Conservation (phyloP, 2,888 invertebrate genomes). For the Hyles lineata region DNA sequence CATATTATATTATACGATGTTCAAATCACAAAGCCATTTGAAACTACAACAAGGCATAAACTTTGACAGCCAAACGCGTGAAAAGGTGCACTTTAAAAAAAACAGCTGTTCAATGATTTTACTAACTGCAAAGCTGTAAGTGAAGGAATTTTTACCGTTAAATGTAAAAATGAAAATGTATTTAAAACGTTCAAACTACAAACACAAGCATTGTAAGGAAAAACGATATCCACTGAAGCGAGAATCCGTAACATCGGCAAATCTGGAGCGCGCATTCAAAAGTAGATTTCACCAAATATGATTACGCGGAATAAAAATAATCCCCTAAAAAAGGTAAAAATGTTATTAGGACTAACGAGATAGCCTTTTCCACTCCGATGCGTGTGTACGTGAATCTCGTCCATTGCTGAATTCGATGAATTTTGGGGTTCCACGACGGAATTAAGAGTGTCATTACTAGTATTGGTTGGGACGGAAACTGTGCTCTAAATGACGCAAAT, state of each 20-base stretch:
- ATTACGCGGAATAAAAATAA: constrained; percentile 42
- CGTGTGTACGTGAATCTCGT: constrained; percentile 41
- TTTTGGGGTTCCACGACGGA: constrained; percentile 29
- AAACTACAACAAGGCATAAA: too few species aligned
- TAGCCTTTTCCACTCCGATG: constrained; percentile 47
- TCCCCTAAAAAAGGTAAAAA: constrained; percentile 47
- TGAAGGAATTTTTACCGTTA: too few species aligned
- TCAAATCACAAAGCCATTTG: too few species aligned
- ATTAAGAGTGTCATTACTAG: not conserved
- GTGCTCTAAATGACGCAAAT: not conserved
- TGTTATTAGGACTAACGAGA: constrained; percentile 53
- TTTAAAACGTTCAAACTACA: not conserved
- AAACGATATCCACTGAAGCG: constrained; percentile 18
- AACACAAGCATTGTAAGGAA: constrained; percentile 14
- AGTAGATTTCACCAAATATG: constrained; percentile 35
- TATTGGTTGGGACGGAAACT: not conserved
- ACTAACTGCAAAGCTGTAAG: too few species aligned
- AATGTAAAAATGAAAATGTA: too few species aligned
- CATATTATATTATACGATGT: too few species aligned
- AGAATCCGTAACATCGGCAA: constrained; percentile 21
- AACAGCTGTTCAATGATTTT: too few species aligned
- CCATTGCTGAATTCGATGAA: constrained; percentile 39
- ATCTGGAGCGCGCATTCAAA: constrained; percentile 27
- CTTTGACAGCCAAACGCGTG: too few species aligned
- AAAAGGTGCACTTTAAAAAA: too few species aligned